These are phyloP conservation scores for Formica aserva DNA, from an alignment of 2,888 invertebrate genomes.

Conservation along the genomic window DNA sequence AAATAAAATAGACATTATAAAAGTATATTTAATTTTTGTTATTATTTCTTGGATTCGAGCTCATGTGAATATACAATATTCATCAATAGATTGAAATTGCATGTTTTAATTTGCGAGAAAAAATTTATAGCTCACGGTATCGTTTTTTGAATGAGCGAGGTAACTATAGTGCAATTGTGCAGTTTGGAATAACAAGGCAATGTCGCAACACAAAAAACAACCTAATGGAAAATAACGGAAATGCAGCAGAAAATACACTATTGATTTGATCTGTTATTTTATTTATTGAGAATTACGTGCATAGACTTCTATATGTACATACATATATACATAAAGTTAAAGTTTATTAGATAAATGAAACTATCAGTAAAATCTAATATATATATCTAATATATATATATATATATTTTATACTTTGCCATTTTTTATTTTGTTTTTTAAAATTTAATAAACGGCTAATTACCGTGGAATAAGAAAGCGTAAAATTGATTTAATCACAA, in stretches of 20 bases:
- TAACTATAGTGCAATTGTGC: constrained; percentile 3
- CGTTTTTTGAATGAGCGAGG: constrained; percentile 3
- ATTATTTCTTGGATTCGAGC: background rate
- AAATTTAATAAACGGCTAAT: background rate
- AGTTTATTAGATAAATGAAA: constrained; percentile 49
- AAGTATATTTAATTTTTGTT: background rate
- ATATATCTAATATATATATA: too few species aligned
- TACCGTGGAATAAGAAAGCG: background rate
- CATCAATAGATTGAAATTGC: background rate
- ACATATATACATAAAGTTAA: constrained; percentile 53
- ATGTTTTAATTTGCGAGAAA: background rate
- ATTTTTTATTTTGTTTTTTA: background rate
- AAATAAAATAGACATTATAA: background rate
- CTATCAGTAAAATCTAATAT: background rate
- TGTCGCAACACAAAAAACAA: constrained; percentile 44
- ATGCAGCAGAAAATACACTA: constrained; percentile 55
- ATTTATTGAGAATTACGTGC: constrained; percentile 55
- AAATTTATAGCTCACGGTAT: constrained; percentile 15
- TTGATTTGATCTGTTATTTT: constrained; percentile 40
- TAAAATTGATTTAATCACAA: background rate
- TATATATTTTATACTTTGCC: background rate
- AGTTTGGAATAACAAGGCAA: constrained; percentile 31
- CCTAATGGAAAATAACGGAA: constrained; percentile 48
- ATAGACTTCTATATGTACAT: too few species aligned
- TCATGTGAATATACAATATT: background rate